Evolutionary conservation across 2,797 vertebrate genomes (phyloP), one percentile per base, ranked within the genome.

Genomic region (Crocidura indochinensis): DNA sequence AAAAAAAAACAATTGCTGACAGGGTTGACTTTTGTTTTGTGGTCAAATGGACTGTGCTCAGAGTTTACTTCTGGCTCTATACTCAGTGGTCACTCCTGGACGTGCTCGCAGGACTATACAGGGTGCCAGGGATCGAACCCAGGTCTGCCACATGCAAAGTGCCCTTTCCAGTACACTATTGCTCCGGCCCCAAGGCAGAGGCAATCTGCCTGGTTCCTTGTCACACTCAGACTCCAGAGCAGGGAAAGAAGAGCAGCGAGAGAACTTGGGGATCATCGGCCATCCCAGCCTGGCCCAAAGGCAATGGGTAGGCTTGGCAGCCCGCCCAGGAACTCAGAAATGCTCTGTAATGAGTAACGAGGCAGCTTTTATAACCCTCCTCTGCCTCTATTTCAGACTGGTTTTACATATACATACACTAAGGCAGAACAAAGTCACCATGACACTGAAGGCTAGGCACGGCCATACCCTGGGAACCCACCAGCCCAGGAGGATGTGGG

Each of bases 261-360:
- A 56, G 26, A 51, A 11, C 7, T 53, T 22, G 4, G 6, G 26
- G 8, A 65, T 20, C 74, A 9, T 46, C 15, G 27, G 19, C 11
- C 2, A 20, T 51, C 19, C 67, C 19, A 14, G 49, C 10, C 49
- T 65, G 15, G 29, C 44, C 46, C 1, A 1, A 3, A 49, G 75
- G 22, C 67, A 4, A 69, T 6, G 51, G 15, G 2, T 31, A 9
- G 22, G 27, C 46, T 72, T 53, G 17, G 11, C 10, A 5, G 26
- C 20, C 47, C 31, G 62, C 60, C 53, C 64, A 19, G 12, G 2
- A 7, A 15, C 60, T 44, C 78, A 44, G 38, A 91, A 67, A 77
- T 8, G 62, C 71, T 31, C 31, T 84, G 67, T 93, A 97, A 95
- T 92, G 90, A 92, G 60, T 95, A 95, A 95, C 90, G 27, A 29